A percentile compares a stretch with the other conserved stretches of the same genome.
Evolutionary conservation across 1,140 invertebrate genomes (phyloP).

Genomic region (Philotrypesis tridentata): DNA sequence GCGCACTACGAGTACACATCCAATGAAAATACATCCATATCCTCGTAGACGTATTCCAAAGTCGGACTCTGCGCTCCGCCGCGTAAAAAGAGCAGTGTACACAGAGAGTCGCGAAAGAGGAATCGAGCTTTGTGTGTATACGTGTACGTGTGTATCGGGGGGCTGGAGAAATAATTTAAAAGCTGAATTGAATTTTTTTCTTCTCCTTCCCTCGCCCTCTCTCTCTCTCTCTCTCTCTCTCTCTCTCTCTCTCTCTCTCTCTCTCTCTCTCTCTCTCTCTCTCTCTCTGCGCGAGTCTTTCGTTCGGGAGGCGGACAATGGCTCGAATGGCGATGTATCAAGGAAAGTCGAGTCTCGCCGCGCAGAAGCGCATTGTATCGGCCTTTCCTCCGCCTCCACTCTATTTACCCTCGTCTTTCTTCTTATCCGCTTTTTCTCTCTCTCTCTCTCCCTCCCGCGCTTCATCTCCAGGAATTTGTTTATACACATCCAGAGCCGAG

Average conservation of each 20-base stretch:
- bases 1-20: no score
- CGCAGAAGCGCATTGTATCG: constrained; percentile 73
- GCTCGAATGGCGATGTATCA: constrained; percentile 75
- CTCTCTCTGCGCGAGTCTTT: constrained; percentile 69
- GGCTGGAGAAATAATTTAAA: constrained; percentile 73
- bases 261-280: no score
- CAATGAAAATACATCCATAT: no score
- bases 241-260: no score
- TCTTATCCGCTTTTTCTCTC: not conserved
- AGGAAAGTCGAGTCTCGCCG: constrained; percentile 74
- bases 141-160: constrained; percentile 46
- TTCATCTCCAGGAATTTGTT: constrained; percentile 3
- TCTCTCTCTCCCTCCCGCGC: constrained; percentile 21
- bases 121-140: not conserved
- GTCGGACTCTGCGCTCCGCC: no score
- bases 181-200: constrained; percentile 75
- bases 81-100: not conserved
- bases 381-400: constrained; percentile 67
- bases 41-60: no score
- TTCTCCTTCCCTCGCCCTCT: constrained; percentile 18
- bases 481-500: no score
- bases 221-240: no score
- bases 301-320: constrained; percentile 73
- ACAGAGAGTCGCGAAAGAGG: not conserved
- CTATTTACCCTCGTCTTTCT: not conserved